Evolutionary conservation across 2,797 vertebrate genomes (phyloP).

Genomic region (Sebastes matsubarae): DNA sequence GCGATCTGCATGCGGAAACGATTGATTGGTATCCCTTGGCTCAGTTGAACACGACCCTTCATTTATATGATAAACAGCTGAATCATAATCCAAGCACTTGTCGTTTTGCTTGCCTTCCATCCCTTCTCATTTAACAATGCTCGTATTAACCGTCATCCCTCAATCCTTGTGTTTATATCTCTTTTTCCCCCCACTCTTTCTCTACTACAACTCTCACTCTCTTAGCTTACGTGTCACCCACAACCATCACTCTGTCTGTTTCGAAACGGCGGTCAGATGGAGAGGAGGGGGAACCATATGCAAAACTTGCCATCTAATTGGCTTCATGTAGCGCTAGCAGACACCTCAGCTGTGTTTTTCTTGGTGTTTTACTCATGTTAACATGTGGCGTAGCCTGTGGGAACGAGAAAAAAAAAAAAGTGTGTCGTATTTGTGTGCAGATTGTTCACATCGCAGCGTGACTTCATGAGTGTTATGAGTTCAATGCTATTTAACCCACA

Average conservation of each 20-base stretch:
- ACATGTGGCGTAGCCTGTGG: constrained; percentile 25
- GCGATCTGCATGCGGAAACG: constrained; percentile 36
- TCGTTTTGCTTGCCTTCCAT: constrained; percentile 32
- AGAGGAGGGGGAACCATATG: constrained; percentile 8
- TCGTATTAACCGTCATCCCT: constrained; percentile 16
- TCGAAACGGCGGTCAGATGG: constrained; percentile 10
- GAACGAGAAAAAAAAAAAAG: not conserved
- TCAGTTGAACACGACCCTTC: constrained; percentile 54
- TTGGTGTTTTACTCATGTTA: constrained; percentile 1
- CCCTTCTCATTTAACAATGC: constrained; percentile 43
- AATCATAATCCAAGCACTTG: constrained; percentile 52
- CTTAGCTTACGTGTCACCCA: not conserved
- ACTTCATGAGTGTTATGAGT: not conserved
- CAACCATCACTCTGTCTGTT: not conserved
- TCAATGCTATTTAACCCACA: not conserved
- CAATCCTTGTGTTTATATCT: not conserved
- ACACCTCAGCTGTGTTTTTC: constrained; percentile 26
- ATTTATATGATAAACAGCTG: constrained; percentile 74
- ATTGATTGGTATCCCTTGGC: constrained; percentile 61
- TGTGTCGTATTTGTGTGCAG: constrained; percentile 8
- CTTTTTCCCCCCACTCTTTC: not conserved
- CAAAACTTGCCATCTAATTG: constrained; percentile 40
- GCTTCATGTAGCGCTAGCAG: constrained; percentile 18
- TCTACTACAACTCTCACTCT: not conserved
- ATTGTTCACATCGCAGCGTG: not conserved